Evolutionary conservation across 2,888 invertebrate genomes (phyloP), one percentile per base, ranked within the genome.

Genomic region (Pomacea canaliculata): DNA sequence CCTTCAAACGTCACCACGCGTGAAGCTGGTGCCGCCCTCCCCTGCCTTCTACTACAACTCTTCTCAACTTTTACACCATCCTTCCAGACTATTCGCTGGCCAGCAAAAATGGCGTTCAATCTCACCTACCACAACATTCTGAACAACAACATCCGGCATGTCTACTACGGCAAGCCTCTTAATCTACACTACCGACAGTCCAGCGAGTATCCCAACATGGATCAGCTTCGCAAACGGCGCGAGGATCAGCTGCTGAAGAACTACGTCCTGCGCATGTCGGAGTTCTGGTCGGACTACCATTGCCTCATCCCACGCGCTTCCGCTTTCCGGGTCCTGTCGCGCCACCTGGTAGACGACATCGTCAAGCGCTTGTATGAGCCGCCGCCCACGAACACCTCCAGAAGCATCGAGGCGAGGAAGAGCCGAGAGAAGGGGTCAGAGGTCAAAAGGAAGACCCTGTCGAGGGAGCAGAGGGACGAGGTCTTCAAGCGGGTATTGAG

Each of bases 271-370:
- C 77, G 83, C 66, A 83, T 83, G 23, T 84, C 86, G 12, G 85
- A 85, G 72, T 87, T 85, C 76, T 80, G 83, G 46, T 80, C 83
- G 48, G 84, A 85, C 56, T 85, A 85, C 77, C 78, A 81, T 48
- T 87, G 87, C 71, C 71, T 86, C 68, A 85, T 87, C 67, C 87
- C 87, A 19, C 76, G 83, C 18, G 87, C 87, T 10, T 86, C 86
- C 16, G 87, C 86, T 10, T 87, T 87, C 81, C 82, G 85, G 48
- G 71, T 83, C 7, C 80, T 87, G 7, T 86, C 87, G 1, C 81
- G 84, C 9, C 81, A 85, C 65, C 84, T 86, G 73, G 78, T 78
- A 46, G 82, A 85, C 59, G 81, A 79, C 23, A 80, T 86, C 46
- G 83, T 85, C 1, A 74, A 67, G 16, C 81, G 86, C 9, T 79